These are phyloP conservation scores for Nixonia krombeini DNA, from an alignment of 1,140 invertebrate genomes.

Conservation along the genomic window DNA sequence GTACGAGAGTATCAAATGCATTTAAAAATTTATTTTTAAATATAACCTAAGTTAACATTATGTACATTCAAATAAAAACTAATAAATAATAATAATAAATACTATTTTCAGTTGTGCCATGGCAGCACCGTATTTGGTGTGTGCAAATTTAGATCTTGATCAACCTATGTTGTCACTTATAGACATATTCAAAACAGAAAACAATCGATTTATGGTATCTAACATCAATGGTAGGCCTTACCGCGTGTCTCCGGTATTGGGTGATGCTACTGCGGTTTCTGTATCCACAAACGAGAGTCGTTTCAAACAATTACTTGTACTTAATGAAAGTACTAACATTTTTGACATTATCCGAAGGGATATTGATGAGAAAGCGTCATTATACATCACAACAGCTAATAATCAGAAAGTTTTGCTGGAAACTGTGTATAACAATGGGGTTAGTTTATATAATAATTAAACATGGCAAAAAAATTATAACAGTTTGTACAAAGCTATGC, in stretches of 20 bases:
- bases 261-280: constrained; percentile 46
- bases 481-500: not conserved
- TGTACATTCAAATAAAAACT: no score
- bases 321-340: constrained; percentile 17
- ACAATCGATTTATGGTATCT: no score
- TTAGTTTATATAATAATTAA: no score
- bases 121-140: no score
- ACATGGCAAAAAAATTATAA: not conserved
- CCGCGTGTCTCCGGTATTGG: constrained; percentile 53
- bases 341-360: constrained; percentile 29
- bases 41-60: no score
- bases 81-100: no score
- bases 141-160: no score
- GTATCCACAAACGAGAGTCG: constrained; percentile 35
- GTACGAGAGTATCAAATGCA: no score
- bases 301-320: constrained; percentile 42
- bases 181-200: no score
- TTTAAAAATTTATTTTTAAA: no score
- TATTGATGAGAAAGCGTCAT: constrained; percentile 41
- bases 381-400: constrained; percentile 53
- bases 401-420: constrained; percentile 61
- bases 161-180: no score
- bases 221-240: constrained; percentile 62
- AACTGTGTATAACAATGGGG: constrained; percentile 59
- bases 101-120: no score